phyloP scores from a whole-genome alignment of 2,888 invertebrate genomes.

The Malacosoma neustria region DNA sequence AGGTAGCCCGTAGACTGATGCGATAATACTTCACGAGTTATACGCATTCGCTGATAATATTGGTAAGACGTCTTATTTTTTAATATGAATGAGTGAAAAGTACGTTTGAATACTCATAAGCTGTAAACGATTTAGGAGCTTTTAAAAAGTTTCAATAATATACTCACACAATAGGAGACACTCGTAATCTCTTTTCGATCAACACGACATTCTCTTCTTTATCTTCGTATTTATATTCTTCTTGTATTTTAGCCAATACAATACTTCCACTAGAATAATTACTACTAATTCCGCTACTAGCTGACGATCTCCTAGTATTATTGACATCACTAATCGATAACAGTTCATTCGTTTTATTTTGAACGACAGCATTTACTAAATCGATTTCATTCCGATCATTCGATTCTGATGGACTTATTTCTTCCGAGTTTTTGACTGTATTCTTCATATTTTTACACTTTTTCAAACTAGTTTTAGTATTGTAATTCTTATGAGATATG shows the following conservation, averaged over 20 bases:
- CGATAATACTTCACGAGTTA: too few relatives aligned
- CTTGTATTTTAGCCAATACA: constrained; percentile 76
- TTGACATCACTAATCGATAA: constrained; percentile 32
- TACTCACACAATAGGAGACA: constrained; percentile 71
- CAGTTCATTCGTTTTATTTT: constrained; percentile 59
- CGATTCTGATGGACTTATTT: constrained; percentile 21
- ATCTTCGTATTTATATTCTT: constrained; percentile 85
- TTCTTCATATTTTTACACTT: constrained; percentile 18
- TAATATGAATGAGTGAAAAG: too few relatives aligned
- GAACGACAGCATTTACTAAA: constrained; percentile 44
- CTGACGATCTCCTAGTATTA: constrained; percentile 59
- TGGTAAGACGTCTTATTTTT: too few relatives aligned
- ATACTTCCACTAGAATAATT: constrained; percentile 53
- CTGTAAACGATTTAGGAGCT: too few relatives aligned
- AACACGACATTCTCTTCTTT: constrained; percentile 80
- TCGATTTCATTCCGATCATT: constrained; percentile 39
- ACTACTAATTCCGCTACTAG: constrained; percentile 62
- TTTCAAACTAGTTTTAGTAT: constrained; percentile 45
- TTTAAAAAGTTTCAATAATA: too few relatives aligned
- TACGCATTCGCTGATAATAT: too few relatives aligned
- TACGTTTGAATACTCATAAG: too few relatives aligned
- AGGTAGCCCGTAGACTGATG: too few relatives aligned
- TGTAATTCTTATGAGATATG: constrained; percentile 54
- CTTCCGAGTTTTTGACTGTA: constrained; percentile 4
- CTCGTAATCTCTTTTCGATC: constrained; percentile 77